phyloP scores from a whole-genome alignment of 2,888 invertebrate species.

The Noctua comes region DNA sequence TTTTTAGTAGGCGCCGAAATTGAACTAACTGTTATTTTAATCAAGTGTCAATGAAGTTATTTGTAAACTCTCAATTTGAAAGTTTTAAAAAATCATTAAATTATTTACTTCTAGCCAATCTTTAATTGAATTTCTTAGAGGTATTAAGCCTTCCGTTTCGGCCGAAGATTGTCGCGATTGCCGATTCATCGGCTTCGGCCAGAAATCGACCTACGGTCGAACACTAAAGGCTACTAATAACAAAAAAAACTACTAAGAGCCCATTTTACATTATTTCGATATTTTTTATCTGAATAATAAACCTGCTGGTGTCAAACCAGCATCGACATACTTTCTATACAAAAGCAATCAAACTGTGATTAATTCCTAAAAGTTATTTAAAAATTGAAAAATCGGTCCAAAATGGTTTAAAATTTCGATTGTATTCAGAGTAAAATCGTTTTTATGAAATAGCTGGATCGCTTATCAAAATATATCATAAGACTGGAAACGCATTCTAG shows the following conservation, averaged over 20 bases:
- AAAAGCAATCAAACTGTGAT: no score
- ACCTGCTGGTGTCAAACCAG: no score
- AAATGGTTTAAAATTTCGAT: not conserved
- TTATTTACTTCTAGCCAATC: not conserved
- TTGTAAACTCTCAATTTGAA: not conserved
- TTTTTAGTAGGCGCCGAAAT: not conserved
- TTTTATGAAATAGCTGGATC: not conserved
- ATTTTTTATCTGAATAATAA: no score
- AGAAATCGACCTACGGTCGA: not conserved
- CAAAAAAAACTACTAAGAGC: not conserved
- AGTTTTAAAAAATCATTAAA: not conserved
- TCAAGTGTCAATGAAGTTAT: not conserved
- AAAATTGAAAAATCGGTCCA: not conserved
- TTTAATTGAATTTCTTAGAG: not conserved
- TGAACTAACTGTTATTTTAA: not conserved
- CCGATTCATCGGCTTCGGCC: not conserved
- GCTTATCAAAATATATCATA: not conserved
- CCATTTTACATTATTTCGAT: no score
- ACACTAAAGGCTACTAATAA: not conserved
- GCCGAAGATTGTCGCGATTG: no score
- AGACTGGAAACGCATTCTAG: not conserved
- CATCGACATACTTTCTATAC: no score
- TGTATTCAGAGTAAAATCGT: not conserved
- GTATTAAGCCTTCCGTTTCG: not conserved
- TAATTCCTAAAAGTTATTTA: no score